phyloP scores from a whole-genome alignment of 92 coral and sea anemone species.

The Epizoanthus scotinus region DNA sequence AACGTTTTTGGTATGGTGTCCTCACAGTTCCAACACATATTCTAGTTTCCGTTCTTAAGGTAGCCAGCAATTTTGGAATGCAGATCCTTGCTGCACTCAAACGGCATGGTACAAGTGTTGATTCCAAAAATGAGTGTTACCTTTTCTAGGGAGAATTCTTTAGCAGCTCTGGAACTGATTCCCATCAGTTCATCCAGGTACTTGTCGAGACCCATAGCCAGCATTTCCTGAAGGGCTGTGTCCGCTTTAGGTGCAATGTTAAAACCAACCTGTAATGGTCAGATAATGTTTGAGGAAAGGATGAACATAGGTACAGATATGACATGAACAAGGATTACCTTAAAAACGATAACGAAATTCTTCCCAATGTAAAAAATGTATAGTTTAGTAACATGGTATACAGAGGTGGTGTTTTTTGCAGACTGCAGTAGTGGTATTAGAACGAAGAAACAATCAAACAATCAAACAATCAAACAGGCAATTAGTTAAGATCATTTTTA shows the following conservation, averaged over 20 bases:
- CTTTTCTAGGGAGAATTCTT: constrained; percentile 95
- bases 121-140: constrained; percentile 35
- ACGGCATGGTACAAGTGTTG: background rate
- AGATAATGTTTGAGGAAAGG: too few species aligned
- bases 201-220: constrained; percentile 89
- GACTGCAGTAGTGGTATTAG: too few species aligned
- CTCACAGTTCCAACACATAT: background rate
- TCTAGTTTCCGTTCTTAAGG: background rate
- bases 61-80: background rate
- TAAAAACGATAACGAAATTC: too few species aligned
- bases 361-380: too few species aligned
- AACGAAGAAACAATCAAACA: too few species aligned
- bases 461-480: too few species aligned
- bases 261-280: constrained; percentile 75
- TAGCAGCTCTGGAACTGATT: constrained; percentile 87
- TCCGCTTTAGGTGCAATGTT: constrained; percentile 92
- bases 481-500: too few species aligned
- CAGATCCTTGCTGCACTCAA: background rate
- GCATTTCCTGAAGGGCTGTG: constrained; percentile 93
- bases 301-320: too few species aligned
- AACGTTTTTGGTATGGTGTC: background rate
- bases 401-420: too few species aligned
- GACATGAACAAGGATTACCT: too few species aligned
- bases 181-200: constrained; percentile 85
- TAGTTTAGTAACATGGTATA: too few species aligned